Conservation (phyloP, 2,888 invertebrate species). For the Brachycybe producta region DNA sequence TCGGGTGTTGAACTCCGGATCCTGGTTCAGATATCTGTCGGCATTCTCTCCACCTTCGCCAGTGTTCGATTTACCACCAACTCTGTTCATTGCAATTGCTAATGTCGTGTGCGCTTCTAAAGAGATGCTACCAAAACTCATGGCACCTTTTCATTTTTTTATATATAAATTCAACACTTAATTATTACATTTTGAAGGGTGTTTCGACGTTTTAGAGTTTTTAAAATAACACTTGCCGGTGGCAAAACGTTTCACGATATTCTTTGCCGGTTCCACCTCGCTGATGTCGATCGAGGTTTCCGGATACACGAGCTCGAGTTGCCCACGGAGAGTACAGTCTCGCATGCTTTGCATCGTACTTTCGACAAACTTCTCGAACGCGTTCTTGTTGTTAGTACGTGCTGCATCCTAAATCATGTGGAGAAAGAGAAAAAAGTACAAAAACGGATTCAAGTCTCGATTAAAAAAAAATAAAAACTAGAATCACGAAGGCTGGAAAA, state of each 20-base stretch:
- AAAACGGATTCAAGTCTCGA: background rate
- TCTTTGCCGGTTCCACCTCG: constrained; percentile 84
- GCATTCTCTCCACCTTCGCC: constrained; percentile 80
- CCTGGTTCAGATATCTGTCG: constrained; percentile 59
- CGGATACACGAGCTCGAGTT: constrained; percentile 67
- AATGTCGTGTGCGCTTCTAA: constrained; percentile 89
- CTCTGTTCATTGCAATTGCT: constrained; percentile 93
- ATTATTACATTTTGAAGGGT: background rate
- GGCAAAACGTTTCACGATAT: constrained; percentile 89
- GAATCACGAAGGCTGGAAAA: too few species aligned
- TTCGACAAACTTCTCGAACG: constrained; percentile 73
- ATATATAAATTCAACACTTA: constrained; percentile 4
- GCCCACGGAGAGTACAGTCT: constrained; percentile 81
- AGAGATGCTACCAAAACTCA: constrained; percentile 95
- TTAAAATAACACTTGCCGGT: constrained; percentile 44
- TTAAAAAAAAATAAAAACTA: too few species aligned
- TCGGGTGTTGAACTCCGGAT: constrained; percentile 64
- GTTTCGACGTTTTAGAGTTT: background rate
- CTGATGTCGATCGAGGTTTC: constrained; percentile 65
- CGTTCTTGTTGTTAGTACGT: constrained; percentile 57
- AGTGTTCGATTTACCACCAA: constrained; percentile 96
- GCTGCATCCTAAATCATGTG: constrained; percentile 76
- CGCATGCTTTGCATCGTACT: constrained; percentile 73
- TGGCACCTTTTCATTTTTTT: constrained; percentile 51
- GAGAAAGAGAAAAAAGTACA: constrained; percentile 8